These are phyloP conservation scores for Laticauda colubrina DNA, from an alignment of 2,113 vertebrate species.

Conservation along the genomic window DNA sequence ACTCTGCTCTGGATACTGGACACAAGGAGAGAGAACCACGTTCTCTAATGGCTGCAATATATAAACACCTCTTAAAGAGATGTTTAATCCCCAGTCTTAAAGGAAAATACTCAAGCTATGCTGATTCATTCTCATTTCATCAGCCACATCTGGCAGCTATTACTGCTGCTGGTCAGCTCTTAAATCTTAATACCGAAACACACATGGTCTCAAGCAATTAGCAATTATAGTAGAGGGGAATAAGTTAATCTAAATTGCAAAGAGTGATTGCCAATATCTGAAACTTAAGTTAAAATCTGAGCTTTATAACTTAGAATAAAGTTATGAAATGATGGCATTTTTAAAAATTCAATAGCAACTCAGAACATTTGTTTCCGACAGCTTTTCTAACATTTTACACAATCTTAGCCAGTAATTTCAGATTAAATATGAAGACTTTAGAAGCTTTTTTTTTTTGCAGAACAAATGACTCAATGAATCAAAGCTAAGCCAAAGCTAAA, in stretches of 20 bases:
- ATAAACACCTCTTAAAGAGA: no score
- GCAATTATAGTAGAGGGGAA: not conserved
- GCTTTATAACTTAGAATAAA: not conserved
- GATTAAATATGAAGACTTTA: not conserved
- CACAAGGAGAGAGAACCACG: no score
- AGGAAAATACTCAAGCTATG: no score
- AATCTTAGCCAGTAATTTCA: not conserved
- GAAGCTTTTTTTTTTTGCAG: not conserved
- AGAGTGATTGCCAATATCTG: not conserved
- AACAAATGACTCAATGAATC: not conserved
- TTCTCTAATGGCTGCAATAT: no score
- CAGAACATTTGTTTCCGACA: not conserved
- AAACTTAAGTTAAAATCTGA: conserved; percentile 15
- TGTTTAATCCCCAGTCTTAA: no score
- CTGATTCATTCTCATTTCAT: no score
- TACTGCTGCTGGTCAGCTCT: no score
- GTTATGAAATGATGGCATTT: conserved; percentile 16
- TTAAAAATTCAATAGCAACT: not conserved
- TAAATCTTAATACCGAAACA: no score
- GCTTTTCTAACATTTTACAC: not conserved
- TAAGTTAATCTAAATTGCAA: not conserved
- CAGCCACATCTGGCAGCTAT: no score
- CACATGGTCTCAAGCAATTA: not conserved
- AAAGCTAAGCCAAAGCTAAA: not conserved
- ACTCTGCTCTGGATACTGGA: no score